Evolutionary conservation across 2,113 vertebrate genomes (phyloP), one percentile per base, ranked within the genome.

Genomic region (Nibea albiflora): DNA sequence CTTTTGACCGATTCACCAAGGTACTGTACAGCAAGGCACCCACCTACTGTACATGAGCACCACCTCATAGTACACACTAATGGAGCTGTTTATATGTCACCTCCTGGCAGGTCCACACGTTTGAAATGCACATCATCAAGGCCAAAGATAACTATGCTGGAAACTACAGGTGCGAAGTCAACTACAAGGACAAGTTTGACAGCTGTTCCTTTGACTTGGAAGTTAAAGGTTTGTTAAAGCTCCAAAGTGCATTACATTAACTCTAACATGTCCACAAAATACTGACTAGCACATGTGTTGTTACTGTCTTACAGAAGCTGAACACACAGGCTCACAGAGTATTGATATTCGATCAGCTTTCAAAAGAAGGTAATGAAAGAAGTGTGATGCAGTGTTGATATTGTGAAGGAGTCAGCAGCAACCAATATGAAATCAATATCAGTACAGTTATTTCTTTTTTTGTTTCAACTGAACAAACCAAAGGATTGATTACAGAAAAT

Each of bases 61-160:
- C 31, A 49, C 67, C 14, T 26, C 7, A 7, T 20, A 50, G 15
- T n/a, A 26, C 47, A 35, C 31, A 5, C 42, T 28, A 64, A 31
- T 16, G 9, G 26, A 73, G 5, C 24, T 50, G 15, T 15, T 49
- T 28, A 14, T 50, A 62, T 62, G 66, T 46, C 15, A 1, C 80
- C 78, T 28, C 88, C 92, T 44, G 67, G 69, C 90, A 99, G 98
- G 86, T 97, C n/a, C 97, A 98, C 84, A 99, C 98, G 2, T 99
- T 98, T 85, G 98, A 99, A 94, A 99, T 99, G 98, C 96, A 97
- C 58, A 99, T 99, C 85, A 99, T 99, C 90, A 96, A 99, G 91
- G 98, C 98, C 67, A 99, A 99, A 88, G 96, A 97, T n/a, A 99
- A 98, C 91, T 99, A 96, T 1, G 95, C 96, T 24, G 98, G 98